Base-by-base conservation (phyloP, 2,113 vertebrate species). In the Cichladusa arquata region DNA sequence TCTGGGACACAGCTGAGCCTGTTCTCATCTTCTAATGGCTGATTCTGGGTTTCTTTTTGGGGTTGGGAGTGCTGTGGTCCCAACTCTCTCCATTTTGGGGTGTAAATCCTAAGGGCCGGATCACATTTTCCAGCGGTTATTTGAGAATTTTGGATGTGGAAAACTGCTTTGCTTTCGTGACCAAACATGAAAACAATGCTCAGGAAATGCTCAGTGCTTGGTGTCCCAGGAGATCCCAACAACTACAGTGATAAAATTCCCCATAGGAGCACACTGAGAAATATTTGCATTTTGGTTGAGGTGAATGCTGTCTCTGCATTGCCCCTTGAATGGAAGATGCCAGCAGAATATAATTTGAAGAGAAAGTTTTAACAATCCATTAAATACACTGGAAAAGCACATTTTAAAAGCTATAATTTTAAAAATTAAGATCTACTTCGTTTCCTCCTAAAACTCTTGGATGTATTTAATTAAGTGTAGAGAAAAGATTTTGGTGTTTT, bases 171-270 rank as follows among this genome's bases (percentile, higher is more conserved):
- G 74, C 10, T 86, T 53, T 34, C 47, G 23, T 8, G 45, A 50
- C 6, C 5, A 2, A 42, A 6, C 11, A 2, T 1, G 60, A 45
- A 51, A 67, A 11, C 5, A 54, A 3, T 1, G 40, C 48, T 60
- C 45, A 19, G 42, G 25, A 26, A 64, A 44, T 2, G 28, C 62
- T 82, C 15, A 18, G 44, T 3, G 15, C 11, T 44, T 19, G n/a
- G 13, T 5, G 11, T 31, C 48, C n/a, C 33, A 29, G 28, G 64
- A 81, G 65, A 58, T 4, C 13, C 17, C 66, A 33, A n/a, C 15
- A 31, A 8, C 36, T 17, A 3, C n/a, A 9, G 18, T 4, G 19
- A 36, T 2, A 36, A n/a, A 19, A 54, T 36, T 50, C 40, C 40
- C 29, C 19, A 2, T 2, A 10, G n/a, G 23, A 28, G 33, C 5